These are phyloP conservation scores for Drymonia ruficornis DNA, from an alignment of 2,888 invertebrate genomes.

Conservation along the genomic window DNA sequence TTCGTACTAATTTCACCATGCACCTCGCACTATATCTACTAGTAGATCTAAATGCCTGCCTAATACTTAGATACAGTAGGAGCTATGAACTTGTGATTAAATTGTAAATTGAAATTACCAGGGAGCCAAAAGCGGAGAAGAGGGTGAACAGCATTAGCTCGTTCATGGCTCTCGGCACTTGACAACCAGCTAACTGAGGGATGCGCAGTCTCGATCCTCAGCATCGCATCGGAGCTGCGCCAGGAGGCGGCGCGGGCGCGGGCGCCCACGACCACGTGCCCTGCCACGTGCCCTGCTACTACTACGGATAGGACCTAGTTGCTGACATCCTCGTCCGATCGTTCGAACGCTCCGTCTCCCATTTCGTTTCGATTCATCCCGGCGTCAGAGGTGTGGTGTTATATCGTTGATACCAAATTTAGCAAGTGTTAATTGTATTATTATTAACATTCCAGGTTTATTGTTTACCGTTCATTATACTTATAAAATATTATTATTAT, in stretches of 20 bases:
- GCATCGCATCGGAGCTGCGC: slow-evolving; percentile 64
- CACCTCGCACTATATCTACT: slow-evolving; percentile 68
- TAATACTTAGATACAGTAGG: slow-evolving; percentile 16
- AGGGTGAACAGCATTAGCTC: slow-evolving; percentile 94
- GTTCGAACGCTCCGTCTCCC: slow-evolving; percentile 61
- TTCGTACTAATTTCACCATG: slow-evolving; percentile 61
- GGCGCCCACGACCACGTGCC: no score
- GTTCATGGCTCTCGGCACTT: slow-evolving; percentile 90
- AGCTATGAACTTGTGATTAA: not conserved
- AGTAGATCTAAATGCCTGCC: slow-evolving; percentile 42
- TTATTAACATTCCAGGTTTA: slow-evolving; percentile 82
- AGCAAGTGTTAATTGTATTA: slow-evolving; percentile 75
- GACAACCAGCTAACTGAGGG: slow-evolving; percentile 86
- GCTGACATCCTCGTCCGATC: slow-evolving; percentile 36
- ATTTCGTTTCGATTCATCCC: slow-evolving; percentile 52
- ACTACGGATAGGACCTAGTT: slow-evolving; percentile 62
- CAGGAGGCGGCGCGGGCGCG: slow-evolving; percentile 56
- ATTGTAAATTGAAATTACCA: slow-evolving; percentile 52
- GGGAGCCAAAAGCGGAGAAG: slow-evolving; percentile 94
- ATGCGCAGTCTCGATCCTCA: slow-evolving; percentile 76
- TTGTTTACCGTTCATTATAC: slow-evolving; percentile 73
- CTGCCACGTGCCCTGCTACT: slow-evolving; percentile 47
- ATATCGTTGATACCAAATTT: slow-evolving; percentile 78
- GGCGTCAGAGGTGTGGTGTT: slow-evolving; percentile 69
- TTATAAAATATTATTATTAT: slow-evolving; percentile 51